Conservation (phyloP, 2,888 invertebrate genomes). For the Chelonus formosanus region DNA sequence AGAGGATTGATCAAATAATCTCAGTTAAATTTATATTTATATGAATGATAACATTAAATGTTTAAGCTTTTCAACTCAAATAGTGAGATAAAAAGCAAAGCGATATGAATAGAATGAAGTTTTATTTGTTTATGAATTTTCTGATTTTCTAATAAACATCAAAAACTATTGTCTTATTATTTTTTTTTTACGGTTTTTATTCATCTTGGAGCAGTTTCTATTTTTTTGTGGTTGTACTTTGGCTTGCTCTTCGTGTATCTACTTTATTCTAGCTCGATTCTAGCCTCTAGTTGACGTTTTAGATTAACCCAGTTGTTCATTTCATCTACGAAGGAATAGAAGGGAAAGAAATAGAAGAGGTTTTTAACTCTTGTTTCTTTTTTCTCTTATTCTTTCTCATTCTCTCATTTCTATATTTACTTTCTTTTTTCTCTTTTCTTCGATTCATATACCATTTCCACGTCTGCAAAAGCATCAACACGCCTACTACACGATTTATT, state of each 20-base stretch:
- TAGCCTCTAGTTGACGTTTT: conserved; percentile 49
- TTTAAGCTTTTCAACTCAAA: background rate
- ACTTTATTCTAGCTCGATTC: conserved; percentile 10
- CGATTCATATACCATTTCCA: conserved; percentile 24
- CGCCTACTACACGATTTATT: conserved; percentile 32
- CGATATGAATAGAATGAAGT: no score
- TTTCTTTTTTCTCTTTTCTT: conserved; percentile 23
- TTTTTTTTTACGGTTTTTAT: background rate
- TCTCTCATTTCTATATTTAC: conserved; percentile 17
- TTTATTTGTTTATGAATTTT: no score
- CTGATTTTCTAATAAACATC: no score
- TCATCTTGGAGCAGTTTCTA: conserved; percentile 6
- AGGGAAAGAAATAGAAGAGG: conserved; percentile 16
- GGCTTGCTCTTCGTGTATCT: conserved; percentile 9
- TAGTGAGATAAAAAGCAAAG: background rate
- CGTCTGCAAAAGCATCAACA: conserved; percentile 30
- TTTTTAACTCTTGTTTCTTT: conserved; percentile 40
- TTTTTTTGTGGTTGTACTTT: conserved; percentile 11
- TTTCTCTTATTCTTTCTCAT: conserved; percentile 33
- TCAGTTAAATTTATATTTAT: background rate
- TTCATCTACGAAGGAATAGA: conserved; percentile 43
- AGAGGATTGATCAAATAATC: conserved; percentile 6
- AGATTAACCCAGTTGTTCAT: conserved; percentile 57
- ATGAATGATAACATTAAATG: background rate
- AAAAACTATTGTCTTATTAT: no score